Base-by-base conservation (phyloP, 1,140 invertebrate genomes). In the Arctopsyche grandis region DNA sequence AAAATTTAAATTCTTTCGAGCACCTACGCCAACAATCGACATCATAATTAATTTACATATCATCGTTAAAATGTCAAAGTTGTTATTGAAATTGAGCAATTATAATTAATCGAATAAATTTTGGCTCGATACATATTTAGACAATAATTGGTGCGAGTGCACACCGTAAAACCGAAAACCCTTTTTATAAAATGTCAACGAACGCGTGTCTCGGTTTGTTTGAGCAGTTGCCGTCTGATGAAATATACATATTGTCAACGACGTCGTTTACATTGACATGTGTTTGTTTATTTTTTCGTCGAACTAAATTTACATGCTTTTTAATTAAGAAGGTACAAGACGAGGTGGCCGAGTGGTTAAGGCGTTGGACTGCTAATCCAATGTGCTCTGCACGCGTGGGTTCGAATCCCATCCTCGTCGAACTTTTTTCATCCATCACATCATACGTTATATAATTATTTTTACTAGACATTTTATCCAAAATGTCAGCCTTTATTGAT, bases 261-360 rank as follows among this genome's bases (percentile, higher is more conserved):
- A 56, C n/a, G 29, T 38, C 29, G 29, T 38, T 38, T 38, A 38
- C 29, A 38, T 38, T 9, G 56, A 60, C 56, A 60, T 19, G 56
- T 60, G 56, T 60, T 60, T 21, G n/a, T 19, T 21, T 60, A 60
- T 60, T 60, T 60, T 60, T 60, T 21, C 16, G 19, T 21, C 29
- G 29, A 16, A 9, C 21, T 60, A 52, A 52, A 52, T 60, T 60
- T 21, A 60, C 14, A 60, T 60, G 7, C 9, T 60, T 60, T 21
- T 60, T 60, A 60, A 60, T 60, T 60, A 60, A 60, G 19, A 60
- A 38, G 70, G 1, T 1, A 48, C 24, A 79, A 81, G 93, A 94
- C 93, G 93, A 94, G 93, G 93, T 94, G 93, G 93, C 93, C 93
- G 93, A 94, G 93, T 93, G 93, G 93, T 94, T 94, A 94, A 94